Conservation (phyloP, 2,888 invertebrate genomes). For the Syrista parreyssii region DNA sequence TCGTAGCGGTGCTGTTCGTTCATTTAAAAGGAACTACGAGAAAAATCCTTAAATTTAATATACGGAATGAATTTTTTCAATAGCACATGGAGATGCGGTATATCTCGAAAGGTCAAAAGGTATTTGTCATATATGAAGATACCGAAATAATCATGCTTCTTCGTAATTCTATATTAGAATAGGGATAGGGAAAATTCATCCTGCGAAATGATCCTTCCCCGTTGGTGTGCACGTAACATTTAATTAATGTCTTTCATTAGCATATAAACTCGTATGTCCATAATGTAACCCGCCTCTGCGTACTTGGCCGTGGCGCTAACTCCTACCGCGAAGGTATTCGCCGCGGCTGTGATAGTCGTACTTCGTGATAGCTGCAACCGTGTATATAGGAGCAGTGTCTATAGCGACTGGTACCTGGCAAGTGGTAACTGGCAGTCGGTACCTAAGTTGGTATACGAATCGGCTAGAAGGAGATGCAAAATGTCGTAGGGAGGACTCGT, state of each 20-base stretch:
- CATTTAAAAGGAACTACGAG: not conserved
- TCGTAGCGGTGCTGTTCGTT: not conserved
- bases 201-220: conserved; percentile 4
- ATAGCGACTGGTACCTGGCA: not conserved
- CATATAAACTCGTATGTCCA: conserved; percentile 51
- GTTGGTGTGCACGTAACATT: conserved; percentile 40
- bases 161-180: conserved; percentile 59
- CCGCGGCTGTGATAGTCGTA: not conserved
- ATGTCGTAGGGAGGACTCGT: conserved; percentile 40
- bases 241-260: conserved; percentile 55
- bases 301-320: conserved; percentile 19
- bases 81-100: not conserved
- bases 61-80: not conserved
- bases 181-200: conserved; percentile 2
- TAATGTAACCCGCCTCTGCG: conserved; percentile 39
- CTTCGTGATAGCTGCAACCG: not conserved
- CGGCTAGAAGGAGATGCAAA: conserved; percentile 39
- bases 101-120: not conserved
- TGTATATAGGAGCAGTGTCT: not conserved
- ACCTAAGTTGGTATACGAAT: conserved; percentile 4
- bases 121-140: not conserved
- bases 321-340: conserved; percentile 3
- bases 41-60: not conserved
- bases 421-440: not conserved
- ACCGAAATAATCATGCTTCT: not conserved